phyloP scores from a whole-genome alignment of 2,888 invertebrate genomes.

The Acrocyrtus sp. region DNA sequence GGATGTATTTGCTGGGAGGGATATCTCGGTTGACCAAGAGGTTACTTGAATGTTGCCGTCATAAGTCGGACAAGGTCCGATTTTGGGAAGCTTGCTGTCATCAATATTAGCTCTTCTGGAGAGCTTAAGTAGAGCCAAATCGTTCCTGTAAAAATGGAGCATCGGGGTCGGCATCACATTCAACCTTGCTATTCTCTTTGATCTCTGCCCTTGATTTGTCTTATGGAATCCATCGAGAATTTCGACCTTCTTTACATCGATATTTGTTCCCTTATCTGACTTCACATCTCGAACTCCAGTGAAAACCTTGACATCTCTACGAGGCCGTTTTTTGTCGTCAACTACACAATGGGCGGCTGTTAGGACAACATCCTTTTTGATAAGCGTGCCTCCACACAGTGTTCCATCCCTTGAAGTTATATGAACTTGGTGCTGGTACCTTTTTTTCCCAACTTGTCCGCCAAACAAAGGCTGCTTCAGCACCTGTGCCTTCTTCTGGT shows the following conservation, averaged over 20 bases:
- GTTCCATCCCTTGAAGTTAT: not conserved
- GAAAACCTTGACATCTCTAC: not conserved
- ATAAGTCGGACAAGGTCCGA: too few relatives aligned
- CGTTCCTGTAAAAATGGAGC: not conserved
- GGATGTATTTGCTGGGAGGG: not conserved
- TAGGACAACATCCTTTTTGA: not conserved
- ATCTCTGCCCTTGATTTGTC: too few relatives aligned
- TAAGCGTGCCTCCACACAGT: slow-evolving; percentile 9
- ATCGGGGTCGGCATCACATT: not conserved
- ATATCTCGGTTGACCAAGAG: not conserved
- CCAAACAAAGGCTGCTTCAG: not conserved
- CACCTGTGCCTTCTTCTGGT: not conserved
- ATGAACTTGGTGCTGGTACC: slow-evolving; percentile 4
- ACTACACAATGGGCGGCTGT: slow-evolving; percentile 19
- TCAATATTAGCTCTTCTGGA: not conserved
- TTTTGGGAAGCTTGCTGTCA: not conserved
- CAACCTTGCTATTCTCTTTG: slow-evolving; percentile 4
- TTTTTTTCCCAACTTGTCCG: not conserved
- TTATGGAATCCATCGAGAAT: not conserved
- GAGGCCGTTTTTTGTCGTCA: not conserved
- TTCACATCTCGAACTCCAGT: not conserved
- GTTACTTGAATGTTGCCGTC: too few relatives aligned
- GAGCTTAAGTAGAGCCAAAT: slow-evolving; percentile 7
- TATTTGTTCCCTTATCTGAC: not conserved
- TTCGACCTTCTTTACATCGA: not conserved